A percentile compares a stretch with the other conserved stretches of the same genome.
Evolutionary conservation across 2,888 invertebrate species (phyloP).

Genomic region (Thysanoteuthis rhombus): DNA sequence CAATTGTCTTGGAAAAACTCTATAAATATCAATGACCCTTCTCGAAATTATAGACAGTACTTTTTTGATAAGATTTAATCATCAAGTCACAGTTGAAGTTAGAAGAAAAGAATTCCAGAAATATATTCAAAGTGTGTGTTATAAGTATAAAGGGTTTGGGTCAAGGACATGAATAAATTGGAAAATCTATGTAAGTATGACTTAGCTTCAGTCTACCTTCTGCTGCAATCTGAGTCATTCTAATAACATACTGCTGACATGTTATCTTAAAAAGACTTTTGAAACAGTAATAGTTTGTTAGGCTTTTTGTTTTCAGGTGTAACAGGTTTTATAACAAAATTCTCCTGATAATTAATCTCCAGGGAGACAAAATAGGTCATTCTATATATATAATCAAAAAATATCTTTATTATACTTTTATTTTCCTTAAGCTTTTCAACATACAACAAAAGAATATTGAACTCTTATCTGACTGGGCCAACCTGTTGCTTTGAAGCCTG

Average conservation of each 20-base stretch:
- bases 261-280: not conserved
- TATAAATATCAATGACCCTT: no score
- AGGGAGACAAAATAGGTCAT: not conserved
- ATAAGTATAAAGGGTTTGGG: no score
- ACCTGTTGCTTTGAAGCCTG: not conserved
- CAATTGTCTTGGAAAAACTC: no score
- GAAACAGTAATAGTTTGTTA: not conserved
- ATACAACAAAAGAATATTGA: not conserved
- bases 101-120: no score
- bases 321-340: not conserved
- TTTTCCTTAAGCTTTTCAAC: not conserved
- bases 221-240: not conserved
- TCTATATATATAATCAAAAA: not conserved
- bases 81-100: no score
- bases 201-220: not conserved
- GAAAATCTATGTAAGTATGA: not conserved
- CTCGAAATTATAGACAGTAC: no score
- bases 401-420: not conserved
- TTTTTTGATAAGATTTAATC: no score
- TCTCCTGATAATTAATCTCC: not conserved
- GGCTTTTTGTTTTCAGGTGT: not conserved
- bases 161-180: no score
- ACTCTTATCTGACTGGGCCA: not conserved
- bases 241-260: not conserved
- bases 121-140: no score